Evolutionary conservation across 2,888 invertebrate genomes (phyloP), one percentile per base, ranked within the genome.

Genomic region (Drosophila merina): DNA sequence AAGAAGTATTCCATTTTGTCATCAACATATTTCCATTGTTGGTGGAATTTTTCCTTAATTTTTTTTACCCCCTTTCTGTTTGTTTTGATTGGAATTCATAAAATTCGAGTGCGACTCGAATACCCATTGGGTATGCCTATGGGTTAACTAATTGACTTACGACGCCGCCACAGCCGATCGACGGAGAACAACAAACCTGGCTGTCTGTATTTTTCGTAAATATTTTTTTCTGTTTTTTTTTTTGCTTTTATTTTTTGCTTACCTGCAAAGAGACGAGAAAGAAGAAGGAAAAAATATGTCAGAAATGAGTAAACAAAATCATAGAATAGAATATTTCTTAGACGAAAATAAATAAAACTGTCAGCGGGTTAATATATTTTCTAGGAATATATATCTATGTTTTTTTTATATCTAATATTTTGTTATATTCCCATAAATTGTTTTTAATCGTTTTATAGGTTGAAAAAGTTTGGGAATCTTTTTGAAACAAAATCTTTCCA

Each of bases 101-200:
- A n/a, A n/a, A n/a, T n/a, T n/a, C n/a, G n/a, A n/a, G n/a, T n/a
- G n/a, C n/a, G n/a, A n/a, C n/a, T n/a, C n/a, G n/a, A n/a, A n/a
- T 52, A 73, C 42, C 33, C 30, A 25, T n/a, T 31, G 4, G 28
- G 1, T 28, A 30, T n/a, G n/a, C 52, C 38, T 8, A 9, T 51
- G 40, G 40, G 40, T 5, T 36, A 66, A 75, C 75, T 69, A 66
- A 80, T 81, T 80, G 82, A 81, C 87, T 88, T 88, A 88, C 87
- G 75, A 31, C 44, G 42, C 58, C 57, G 57, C 20, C 38, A 2
- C 28, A 3, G 4, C 6, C 28, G 40, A 48, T 20, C 20, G 20
- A 9, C 6, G 4, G n/a, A 12, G 12, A 48, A 44, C 38, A 51
- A 52, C 47, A 49, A 58, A n/a, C 31, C 25, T 50, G 40, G 51